Evolutionary conservation across 2,888 invertebrate species (phyloP).

Genomic region (Cotesia congregata): DNA sequence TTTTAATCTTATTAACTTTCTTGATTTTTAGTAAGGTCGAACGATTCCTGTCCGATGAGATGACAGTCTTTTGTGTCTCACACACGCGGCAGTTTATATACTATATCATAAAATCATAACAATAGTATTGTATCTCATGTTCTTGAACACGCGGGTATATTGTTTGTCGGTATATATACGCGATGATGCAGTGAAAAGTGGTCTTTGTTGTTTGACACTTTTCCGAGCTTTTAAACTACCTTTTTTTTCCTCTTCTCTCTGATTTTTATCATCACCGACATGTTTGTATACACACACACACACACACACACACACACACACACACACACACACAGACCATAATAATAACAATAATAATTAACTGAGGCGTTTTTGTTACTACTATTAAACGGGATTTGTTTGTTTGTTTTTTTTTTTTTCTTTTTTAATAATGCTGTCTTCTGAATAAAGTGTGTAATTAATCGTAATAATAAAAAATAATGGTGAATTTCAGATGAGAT

Average conservation of each 20-base stretch:
- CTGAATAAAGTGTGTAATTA: background rate
- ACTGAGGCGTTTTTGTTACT: background rate
- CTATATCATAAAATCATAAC: background rate
- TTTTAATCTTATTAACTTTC: too few relatives aligned
- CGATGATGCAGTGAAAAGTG: background rate
- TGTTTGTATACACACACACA: background rate
- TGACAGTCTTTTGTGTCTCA: background rate
- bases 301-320: background rate
- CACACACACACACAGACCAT: too few relatives aligned
- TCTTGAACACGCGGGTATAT: background rate
- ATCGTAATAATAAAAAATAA: background rate
- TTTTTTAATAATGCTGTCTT: background rate
- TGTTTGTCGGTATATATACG: background rate
- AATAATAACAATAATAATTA: background rate
- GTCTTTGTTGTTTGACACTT: constrained; percentile 5
- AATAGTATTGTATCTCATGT: background rate
- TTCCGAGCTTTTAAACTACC: constrained; percentile 3
- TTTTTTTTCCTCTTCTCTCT: background rate
- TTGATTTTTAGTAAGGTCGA: background rate
- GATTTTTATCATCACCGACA: background rate
- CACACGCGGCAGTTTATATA: background rate
- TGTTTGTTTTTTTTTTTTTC: too few relatives aligned
- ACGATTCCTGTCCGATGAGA: background rate
- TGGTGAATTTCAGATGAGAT: background rate
- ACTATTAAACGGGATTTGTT: too few relatives aligned